A percentile compares a stretch with the other conserved stretches of the same genome.
Evolutionary conservation across 2,113 vertebrate species (phyloP).

Genomic region (Vidua macroura): DNA sequence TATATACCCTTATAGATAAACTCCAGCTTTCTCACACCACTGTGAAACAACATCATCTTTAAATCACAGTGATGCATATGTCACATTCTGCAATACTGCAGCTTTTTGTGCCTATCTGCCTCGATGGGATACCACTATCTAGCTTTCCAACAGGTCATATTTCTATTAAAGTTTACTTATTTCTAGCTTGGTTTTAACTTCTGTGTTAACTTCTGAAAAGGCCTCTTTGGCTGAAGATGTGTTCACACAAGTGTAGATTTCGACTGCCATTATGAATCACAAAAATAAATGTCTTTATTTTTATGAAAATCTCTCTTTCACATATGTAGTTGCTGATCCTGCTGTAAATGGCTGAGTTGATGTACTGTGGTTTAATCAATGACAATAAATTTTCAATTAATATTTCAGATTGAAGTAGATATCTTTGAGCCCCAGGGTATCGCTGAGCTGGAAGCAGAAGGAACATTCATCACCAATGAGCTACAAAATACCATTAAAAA

Average conservation of each 20-base stretch:
- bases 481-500: conserved; percentile 77
- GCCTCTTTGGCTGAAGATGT: not conserved
- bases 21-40: not conserved
- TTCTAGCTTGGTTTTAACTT: not conserved
- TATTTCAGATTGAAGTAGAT: conserved; percentile 82
- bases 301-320: not conserved
- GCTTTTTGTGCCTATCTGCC: not conserved
- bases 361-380: not conserved
- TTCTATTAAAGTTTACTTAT: not conserved
- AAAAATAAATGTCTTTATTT: not conserved
- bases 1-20: not conserved
- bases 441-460: conserved; percentile 78
- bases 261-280: not conserved
- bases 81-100: not conserved
- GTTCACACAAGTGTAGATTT: not conserved
- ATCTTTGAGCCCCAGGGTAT: conserved; percentile 86
- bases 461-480: conserved; percentile 79
- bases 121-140: not conserved
- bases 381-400: conserved; percentile 25
- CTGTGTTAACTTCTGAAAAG: not conserved
- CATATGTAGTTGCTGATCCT: not conserved
- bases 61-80: not conserved
- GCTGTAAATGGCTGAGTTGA: not conserved
- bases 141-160: not conserved
- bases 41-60: not conserved